These are phyloP conservation scores for Helicolenus hilgendorfi DNA, from an alignment of 2,797 vertebrate genomes.

Conservation along the genomic window DNA sequence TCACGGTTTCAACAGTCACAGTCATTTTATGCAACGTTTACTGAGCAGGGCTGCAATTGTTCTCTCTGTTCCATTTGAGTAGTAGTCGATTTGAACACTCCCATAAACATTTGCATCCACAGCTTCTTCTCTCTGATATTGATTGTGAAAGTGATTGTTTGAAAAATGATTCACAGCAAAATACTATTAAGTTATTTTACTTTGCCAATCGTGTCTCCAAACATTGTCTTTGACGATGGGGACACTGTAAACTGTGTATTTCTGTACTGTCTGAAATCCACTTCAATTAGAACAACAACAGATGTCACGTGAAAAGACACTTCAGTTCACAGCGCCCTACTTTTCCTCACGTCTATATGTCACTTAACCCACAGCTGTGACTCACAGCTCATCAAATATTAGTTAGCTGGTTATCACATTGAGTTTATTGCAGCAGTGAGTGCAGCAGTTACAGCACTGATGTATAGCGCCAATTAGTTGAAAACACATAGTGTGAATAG, in stretches of 20 bases:
- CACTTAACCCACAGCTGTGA: conserved; percentile 33
- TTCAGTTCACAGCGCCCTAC: neutral
- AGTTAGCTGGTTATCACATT: conserved; percentile 15
- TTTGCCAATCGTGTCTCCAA: neutral
- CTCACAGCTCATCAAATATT: conserved; percentile 16
- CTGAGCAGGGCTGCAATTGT: conserved; percentile 69
- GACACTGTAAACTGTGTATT: conserved; percentile 19
- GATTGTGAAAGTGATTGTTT: conserved; percentile 36
- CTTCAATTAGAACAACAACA: conserved; percentile 4
- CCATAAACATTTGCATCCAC: conserved; percentile 61
- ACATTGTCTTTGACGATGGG: conserved; percentile 17
- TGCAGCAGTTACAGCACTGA: conserved; percentile 33
- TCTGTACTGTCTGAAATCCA: conserved; percentile 10
- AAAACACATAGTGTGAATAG: conserved; percentile 30
- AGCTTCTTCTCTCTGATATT: conserved; percentile 23
- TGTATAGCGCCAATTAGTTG: conserved; percentile 42
- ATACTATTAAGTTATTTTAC: conserved; percentile 22
- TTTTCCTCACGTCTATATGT: conserved; percentile 5
- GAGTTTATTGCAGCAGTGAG: conserved; percentile 21
- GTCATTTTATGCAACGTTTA: conserved; percentile 68
- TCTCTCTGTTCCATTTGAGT: conserved; percentile 69
- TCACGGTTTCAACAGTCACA: conserved; percentile 63
- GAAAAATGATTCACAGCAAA: conserved; percentile 31
- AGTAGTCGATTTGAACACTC: conserved; percentile 76
- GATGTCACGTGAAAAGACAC: conserved; percentile 13